phyloP scores from a whole-genome alignment of 1,140 invertebrate genomes.

The Drosophila sechellia region DNA sequence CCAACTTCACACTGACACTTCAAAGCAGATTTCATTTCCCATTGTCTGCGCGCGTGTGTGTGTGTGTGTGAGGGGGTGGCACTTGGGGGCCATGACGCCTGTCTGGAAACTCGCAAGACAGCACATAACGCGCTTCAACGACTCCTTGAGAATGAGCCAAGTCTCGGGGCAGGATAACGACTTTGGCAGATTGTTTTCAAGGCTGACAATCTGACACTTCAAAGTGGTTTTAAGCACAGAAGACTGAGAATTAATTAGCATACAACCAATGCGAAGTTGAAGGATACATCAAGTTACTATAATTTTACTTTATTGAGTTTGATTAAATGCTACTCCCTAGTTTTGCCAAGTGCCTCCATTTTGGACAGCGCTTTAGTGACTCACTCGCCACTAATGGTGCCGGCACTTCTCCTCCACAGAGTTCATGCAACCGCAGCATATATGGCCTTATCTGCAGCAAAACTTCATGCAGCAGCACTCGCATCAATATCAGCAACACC shows the following conservation, averaged over 20 bases:
- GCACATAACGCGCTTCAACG: constrained; percentile 36
- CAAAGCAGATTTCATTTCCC: constrained; percentile 65
- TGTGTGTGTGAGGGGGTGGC: not conserved
- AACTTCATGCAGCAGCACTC: constrained; percentile 84
- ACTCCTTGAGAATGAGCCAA: constrained; percentile 7
- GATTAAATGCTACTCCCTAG: no score
- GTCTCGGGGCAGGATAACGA: not conserved
- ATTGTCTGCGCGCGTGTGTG: constrained; percentile 20
- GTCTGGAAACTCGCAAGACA: constrained; percentile 46
- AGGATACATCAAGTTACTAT: no score
- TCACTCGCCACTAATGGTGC: constrained; percentile 27
- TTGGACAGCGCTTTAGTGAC: not conserved
- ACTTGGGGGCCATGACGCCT: not conserved
- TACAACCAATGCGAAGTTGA: not conserved
- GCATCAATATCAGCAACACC: constrained; percentile 78
- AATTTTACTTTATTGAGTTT: no score
- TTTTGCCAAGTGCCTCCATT: not conserved
- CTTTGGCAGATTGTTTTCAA: constrained; percentile 19
- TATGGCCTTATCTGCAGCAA: constrained; percentile 85
- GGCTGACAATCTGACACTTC: constrained; percentile 32
- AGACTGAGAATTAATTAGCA: not conserved
- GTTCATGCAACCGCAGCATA: constrained; percentile 85
- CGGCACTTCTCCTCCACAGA: constrained; percentile 51
- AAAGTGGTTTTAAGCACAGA: constrained; percentile 2
- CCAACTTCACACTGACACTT: constrained; percentile 83